phyloP scores from a whole-genome alignment of 2,797 vertebrate genomes.

The Gymnopithys bicolor region DNA sequence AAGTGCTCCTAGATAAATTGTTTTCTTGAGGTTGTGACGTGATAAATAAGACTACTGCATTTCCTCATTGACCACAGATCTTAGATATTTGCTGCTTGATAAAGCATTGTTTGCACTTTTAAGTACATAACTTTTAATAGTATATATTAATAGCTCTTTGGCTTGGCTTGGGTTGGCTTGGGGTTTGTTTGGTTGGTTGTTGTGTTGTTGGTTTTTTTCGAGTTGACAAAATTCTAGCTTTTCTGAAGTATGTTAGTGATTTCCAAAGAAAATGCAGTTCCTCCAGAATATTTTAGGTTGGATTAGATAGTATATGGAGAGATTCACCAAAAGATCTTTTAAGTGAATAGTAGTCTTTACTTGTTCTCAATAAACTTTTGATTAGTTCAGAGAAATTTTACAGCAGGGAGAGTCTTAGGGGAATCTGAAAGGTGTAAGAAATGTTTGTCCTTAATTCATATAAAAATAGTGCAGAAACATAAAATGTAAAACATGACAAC shows the following conservation, averaged over 20 bases:
- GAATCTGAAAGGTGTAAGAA: background rate
- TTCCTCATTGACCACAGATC: background rate
- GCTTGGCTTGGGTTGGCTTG: background rate
- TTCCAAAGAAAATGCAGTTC: background rate
- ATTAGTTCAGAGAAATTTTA: background rate
- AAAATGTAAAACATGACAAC: background rate
- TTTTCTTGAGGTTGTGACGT: slow-evolving; percentile 5
- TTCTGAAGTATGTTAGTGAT: background rate
- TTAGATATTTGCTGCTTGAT: background rate
- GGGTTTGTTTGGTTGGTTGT: too few species aligned
- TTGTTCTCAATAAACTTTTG: background rate
- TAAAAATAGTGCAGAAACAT: background rate
- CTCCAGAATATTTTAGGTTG: background rate
- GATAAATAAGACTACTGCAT: background rate
- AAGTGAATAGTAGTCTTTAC: background rate
- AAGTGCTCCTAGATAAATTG: slow-evolving; percentile 16
- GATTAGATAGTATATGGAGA: fast-evolving
- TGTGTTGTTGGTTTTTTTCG: background rate
- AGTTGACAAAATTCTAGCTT: background rate
- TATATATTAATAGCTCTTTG: background rate
- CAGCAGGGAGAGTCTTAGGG: background rate
- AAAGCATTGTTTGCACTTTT: background rate
- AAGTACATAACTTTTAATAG: background rate
- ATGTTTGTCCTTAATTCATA: background rate
- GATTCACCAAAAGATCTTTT: background rate